Evolutionary conservation across 2,888 invertebrate species (phyloP).

Genomic region (Fissipunctia ypsillon): DNA sequence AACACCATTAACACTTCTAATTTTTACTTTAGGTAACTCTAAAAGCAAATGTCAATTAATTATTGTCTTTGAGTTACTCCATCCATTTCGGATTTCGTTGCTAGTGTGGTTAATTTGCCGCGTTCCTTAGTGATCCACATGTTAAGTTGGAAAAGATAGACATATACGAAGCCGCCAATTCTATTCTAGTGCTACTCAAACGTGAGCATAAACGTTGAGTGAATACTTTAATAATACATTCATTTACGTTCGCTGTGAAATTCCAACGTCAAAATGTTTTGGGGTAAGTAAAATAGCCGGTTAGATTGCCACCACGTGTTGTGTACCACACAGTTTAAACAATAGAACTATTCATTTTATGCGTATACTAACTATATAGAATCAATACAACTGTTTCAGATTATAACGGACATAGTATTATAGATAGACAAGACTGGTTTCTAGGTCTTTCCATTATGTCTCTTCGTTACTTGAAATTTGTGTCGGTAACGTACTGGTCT

Average conservation of each 20-base stretch:
- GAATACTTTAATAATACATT: conserved; percentile 29
- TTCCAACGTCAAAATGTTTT: conserved; percentile 83
- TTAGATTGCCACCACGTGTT: conserved; percentile 84
- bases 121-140: conserved; percentile 63
- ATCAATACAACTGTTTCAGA: neutral
- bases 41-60: conserved; percentile 8
- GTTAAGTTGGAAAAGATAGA: conserved; percentile 35
- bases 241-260: conserved; percentile 41
- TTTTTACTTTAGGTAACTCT: conserved; percentile 4
- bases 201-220: conserved; percentile 30
- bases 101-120: conserved; percentile 63
- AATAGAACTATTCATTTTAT: neutral
- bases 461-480: neutral
- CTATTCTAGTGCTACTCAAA: conserved; percentile 32
- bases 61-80: conserved; percentile 53
- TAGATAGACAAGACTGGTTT: neutral
- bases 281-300: conserved; percentile 83
- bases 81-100: conserved; percentile 41
- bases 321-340: conserved; percentile 34
- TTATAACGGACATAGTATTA: neutral
- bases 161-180: conserved; percentile 16
- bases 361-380: neutral
- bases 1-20: too few species aligned
- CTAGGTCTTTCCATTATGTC: conserved; percentile 9
- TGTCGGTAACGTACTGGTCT: neutral